Evolutionary conservation across 2,888 invertebrate species (phyloP), one percentile per base, ranked within the genome.

Genomic region (Cerceris rybyensis): DNA sequence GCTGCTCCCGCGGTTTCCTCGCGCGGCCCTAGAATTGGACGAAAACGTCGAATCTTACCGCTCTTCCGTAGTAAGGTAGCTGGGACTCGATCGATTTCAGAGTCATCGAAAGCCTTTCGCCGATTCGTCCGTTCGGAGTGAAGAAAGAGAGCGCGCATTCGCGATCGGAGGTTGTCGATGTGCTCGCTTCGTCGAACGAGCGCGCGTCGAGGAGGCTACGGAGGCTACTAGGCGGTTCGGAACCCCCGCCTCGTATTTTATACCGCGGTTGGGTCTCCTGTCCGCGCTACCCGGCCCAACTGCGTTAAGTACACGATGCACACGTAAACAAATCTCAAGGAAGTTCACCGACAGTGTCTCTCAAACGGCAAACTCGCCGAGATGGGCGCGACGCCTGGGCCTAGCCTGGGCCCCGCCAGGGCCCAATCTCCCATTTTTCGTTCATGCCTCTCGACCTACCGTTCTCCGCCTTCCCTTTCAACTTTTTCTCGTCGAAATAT

Each of bases 171-270:
- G 14, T 8, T 17, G 16, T 7, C 50, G 43, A 28, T 69, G 59
- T 52, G 7, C 41, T 55, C 50, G 50, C 54, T 17, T 49, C 65
- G 59, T 39, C 65, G 75, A 82, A 65, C 88, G 75, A 82, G 63
- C 88, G 88, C 87, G 88, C 89, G 89, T 84, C 66, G 78, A 73
- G 81, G 80, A 49, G 58, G 85, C 88, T 88, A 85, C 61, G 82
- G 80, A 49, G 58, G 85, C 88, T 88, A 85, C 61, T 82, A 42
- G 65, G 74, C 42, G 83, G 86, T 88, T 89, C 86, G 90, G 85
- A 87, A 89, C 87, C 84, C 88, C 83, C 80, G 81, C 75, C 72
- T n/a, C 14, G 72, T 68, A 74, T 86, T 87, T 78, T 80, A 89
- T 90, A 89, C 88, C 88, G 66, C 69, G 50, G 39, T 66, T 50